phyloP scores from a whole-genome alignment of 2,797 vertebrate genomes.

The Echeneis naucrates region DNA sequence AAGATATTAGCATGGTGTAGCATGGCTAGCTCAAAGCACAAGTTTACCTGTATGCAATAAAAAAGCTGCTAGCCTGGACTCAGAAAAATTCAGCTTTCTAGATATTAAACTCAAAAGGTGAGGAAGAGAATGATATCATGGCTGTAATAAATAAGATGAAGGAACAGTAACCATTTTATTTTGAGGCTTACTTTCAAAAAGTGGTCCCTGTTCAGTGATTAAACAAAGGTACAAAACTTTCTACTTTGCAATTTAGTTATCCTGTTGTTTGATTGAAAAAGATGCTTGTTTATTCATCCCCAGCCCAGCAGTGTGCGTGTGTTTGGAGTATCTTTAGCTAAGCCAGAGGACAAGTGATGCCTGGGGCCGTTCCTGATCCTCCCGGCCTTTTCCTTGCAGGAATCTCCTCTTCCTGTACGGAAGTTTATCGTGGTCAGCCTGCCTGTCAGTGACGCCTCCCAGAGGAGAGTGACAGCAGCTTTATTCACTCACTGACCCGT shows the following conservation, averaged over 20 bases:
- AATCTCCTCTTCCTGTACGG: conserved; percentile 80
- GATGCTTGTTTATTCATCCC: conserved; percentile 12
- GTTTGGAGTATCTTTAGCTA: conserved; percentile 62
- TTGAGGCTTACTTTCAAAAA: neutral
- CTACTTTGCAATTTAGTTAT: neutral
- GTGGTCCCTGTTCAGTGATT: neutral
- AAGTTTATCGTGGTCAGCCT: conserved; percentile 74
- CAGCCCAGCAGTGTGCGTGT: neutral
- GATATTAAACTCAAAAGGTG: neutral
- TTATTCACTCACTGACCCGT: conserved; percentile 82
- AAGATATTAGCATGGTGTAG: neutral
- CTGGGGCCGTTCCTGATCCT: conserved; percentile 70
- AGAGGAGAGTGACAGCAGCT: conserved; percentile 83
- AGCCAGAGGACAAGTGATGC: conserved; percentile 71
- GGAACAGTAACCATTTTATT: neutral
- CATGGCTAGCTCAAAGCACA: neutral
- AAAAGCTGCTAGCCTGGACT: neutral
- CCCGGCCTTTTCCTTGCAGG: conserved; percentile 78
- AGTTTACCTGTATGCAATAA: neutral
- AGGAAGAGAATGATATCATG: neutral
- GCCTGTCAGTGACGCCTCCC: conserved; percentile 78
- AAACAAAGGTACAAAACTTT: neutral
- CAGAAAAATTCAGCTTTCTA: neutral
- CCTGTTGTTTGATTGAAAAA: neutral
- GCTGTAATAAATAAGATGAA: neutral